A percentile compares a stretch with the other conserved stretches of the same genome.
phyloP scores from a whole-genome alignment of 2,888 invertebrate species.

The Melinopterus prodromus region DNA sequence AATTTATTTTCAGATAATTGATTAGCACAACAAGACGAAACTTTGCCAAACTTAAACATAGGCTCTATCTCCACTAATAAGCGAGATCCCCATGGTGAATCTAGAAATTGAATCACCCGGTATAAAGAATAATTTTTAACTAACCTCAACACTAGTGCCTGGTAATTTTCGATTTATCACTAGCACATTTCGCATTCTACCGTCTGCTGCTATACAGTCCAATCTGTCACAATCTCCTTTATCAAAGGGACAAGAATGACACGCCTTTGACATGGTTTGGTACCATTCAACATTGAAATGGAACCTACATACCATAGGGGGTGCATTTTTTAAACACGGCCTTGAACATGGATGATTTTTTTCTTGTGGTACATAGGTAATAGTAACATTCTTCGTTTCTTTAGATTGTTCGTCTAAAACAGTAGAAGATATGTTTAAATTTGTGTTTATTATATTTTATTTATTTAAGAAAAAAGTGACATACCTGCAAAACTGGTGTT shows the following conservation, averaged over 20 bases:
- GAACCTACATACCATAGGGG: constrained; percentile 76
- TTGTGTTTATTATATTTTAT: neutral
- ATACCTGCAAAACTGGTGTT: neutral
- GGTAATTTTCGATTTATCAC: constrained; percentile 89
- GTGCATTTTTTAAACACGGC: constrained; percentile 67
- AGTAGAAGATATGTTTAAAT: no score
- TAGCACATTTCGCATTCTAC: constrained; percentile 76
- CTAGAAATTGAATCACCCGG: neutral
- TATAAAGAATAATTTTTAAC: constrained; percentile 10
- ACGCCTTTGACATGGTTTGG: constrained; percentile 87
- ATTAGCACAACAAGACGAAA: no score
- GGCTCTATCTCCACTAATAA: no score
- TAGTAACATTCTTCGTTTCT: constrained; percentile 24
- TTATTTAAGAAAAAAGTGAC: neutral
- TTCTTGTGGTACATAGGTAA: constrained; percentile 53
- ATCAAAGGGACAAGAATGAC: constrained; percentile 82
- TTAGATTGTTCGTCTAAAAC: neutral
- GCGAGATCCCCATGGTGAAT: no score
- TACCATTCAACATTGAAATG: constrained; percentile 83
- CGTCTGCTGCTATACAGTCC: constrained; percentile 88
- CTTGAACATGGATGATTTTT: constrained; percentile 68
- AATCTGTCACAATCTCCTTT: constrained; percentile 76
- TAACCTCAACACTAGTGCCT: constrained; percentile 84
- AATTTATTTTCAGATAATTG: no score
- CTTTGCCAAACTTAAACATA: no score